phyloP scores from a whole-genome alignment of 2,888 invertebrate genomes.

The Mimachlamys varia region DNA sequence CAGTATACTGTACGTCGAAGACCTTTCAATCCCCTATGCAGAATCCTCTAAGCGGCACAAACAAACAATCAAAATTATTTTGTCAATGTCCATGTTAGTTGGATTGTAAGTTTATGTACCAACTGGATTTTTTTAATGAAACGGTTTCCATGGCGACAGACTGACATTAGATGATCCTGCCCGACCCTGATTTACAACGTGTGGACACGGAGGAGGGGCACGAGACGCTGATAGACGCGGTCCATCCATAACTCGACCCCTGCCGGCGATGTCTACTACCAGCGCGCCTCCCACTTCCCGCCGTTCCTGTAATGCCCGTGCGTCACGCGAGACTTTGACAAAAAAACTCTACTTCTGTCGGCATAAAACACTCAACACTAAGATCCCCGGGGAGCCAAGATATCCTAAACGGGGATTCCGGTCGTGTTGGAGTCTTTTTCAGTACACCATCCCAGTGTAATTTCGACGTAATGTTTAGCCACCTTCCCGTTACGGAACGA shows the following conservation, averaged over 20 bases:
- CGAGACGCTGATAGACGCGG: neutral
- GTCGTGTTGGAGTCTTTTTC: neutral
- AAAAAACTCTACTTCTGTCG: neutral
- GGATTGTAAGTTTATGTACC: too few relatives aligned
- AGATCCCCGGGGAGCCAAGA: neutral
- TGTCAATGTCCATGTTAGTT: too few relatives aligned
- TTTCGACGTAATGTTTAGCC: neutral
- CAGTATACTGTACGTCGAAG: too few relatives aligned
- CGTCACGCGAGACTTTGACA: neutral
- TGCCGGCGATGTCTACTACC: neutral
- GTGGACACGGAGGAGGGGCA: neutral
- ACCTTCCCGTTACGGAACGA: neutral
- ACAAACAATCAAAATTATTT: too few relatives aligned
- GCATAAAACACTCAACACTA: neutral
- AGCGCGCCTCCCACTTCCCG: neutral
- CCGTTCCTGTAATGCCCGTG: neutral
- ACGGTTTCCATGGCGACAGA: neutral
- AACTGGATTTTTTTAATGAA: neutral
- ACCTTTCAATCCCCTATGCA: too few relatives aligned
- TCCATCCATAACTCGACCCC: neutral
- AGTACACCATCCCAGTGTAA: neutral
- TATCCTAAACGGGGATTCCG: neutral
- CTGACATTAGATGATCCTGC: neutral
- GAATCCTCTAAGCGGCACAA: too few relatives aligned
- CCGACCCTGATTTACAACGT: constrained; percentile 7